phyloP scores from a whole-genome alignment of 2,888 invertebrate genomes.

The Nephrotoma appendiculata region DNA sequence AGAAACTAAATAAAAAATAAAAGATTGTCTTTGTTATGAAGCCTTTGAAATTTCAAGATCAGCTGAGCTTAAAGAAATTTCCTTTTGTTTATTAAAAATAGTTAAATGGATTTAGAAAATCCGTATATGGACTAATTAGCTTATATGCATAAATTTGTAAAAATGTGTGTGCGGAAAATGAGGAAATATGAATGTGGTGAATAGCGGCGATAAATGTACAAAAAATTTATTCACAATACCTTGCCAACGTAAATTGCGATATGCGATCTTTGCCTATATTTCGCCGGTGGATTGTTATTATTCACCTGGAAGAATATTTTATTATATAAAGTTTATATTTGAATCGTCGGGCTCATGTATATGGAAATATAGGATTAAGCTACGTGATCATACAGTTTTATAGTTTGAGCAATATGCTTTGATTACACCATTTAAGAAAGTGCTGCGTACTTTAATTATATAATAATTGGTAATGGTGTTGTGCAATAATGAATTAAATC shows the following conservation, averaged over 20 bases:
- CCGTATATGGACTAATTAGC: background rate
- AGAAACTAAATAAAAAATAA: background rate
- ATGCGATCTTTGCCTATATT: background rate
- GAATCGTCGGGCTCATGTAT: background rate
- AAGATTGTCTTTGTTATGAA: background rate
- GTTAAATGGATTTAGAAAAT: background rate
- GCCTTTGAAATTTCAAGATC: background rate
- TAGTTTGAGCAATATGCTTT: background rate
- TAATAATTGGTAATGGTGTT: background rate
- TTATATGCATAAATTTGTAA: background rate
- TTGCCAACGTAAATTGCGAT: background rate
- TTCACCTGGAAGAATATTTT: background rate
- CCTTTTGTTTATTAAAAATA: background rate
- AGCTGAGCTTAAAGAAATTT: background rate
- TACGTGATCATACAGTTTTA: background rate
- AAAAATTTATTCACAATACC: background rate
- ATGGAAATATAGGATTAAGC: background rate
- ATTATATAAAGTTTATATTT: background rate
- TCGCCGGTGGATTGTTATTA: background rate
- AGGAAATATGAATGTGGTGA: background rate
- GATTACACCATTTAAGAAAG: background rate
- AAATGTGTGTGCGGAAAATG: background rate
- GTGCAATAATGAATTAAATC: background rate
- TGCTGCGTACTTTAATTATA: background rate
- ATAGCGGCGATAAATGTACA: background rate